These are phyloP conservation scores for Halichoerus grypus DNA, from an alignment of 2,113 vertebrate genomes.

Conservation along the genomic window DNA sequence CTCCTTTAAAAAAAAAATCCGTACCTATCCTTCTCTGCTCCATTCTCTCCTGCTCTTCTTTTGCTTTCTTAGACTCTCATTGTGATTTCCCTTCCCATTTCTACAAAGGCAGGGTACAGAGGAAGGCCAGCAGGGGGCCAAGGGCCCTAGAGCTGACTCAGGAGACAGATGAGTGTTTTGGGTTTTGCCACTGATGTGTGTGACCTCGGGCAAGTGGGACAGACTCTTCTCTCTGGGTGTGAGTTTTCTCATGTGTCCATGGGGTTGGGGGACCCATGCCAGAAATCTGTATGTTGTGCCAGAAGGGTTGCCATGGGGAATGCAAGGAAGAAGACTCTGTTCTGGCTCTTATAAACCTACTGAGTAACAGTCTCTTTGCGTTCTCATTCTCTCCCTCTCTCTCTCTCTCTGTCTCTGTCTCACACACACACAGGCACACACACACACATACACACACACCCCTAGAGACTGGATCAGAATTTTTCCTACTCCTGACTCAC, in stretches of 20 bases:
- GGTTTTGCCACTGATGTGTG: background rate
- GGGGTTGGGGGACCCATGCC: background rate
- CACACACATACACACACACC: background rate
- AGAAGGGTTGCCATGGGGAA: background rate
- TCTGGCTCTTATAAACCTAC: background rate
- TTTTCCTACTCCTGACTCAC: background rate
- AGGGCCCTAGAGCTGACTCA: background rate
- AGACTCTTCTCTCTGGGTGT: background rate
- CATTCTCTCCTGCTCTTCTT: background rate
- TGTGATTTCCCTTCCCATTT: background rate
- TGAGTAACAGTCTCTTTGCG: background rate
- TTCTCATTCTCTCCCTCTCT: background rate
- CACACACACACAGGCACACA: background rate
- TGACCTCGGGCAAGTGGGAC: background rate
- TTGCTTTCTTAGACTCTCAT: background rate
- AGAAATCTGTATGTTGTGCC: background rate
- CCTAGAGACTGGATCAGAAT: background rate
- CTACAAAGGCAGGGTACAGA: slow-evolving; percentile 3
- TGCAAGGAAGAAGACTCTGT: background rate
- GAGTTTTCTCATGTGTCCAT: no score
- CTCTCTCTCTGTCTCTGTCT: background rate
- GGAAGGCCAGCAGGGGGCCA: slow-evolving; percentile 57
- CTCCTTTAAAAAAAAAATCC: background rate
- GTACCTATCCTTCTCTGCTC: background rate
- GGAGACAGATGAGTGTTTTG: background rate